phyloP scores from a whole-genome alignment of 2,888 invertebrate species.

The Andrena trimmerana region DNA sequence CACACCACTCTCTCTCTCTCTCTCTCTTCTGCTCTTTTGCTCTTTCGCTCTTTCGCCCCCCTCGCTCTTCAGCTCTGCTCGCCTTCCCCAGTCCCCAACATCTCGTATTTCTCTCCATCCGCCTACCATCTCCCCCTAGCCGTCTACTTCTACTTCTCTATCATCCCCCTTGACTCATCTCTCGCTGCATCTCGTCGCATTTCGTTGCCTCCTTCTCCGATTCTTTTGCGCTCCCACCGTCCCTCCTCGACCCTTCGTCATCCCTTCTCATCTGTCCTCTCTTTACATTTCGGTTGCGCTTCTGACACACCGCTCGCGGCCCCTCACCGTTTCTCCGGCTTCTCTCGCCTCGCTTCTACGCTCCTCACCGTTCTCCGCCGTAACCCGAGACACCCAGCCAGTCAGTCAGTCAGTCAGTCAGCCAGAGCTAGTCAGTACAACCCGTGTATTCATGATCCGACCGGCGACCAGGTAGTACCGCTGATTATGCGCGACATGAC shows the following conservation, averaged over 20 bases:
- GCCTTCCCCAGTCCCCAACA: conserved; percentile 2
- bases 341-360: background rate
- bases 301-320: conserved; percentile 23
- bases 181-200: background rate
- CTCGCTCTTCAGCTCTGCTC: conserved; percentile 1
- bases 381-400: conserved; percentile 55
- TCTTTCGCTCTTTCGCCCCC: background rate
- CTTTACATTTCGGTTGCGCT: background rate
- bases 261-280: background rate
- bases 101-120: conserved; percentile 41
- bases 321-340: conserved; percentile 10
- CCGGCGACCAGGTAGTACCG: conserved; percentile 79
- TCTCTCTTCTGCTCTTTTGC: background rate
- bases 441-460: conserved; percentile 73
- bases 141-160: no score
- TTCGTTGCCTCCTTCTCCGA: conserved; percentile 1
- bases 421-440: conserved; percentile 23
- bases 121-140: background rate
- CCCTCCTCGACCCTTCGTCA: no score
- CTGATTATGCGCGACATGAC: conserved; percentile 80
- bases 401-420: conserved; percentile 8
- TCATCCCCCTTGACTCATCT: background rate
- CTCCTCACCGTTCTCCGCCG: conserved; percentile 2
- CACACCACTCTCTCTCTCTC: background rate
- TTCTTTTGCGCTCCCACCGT: no score